These are phyloP conservation scores for Rhombomys opimus DNA, from an alignment of 2,113 vertebrate genomes.

Conservation along the genomic window DNA sequence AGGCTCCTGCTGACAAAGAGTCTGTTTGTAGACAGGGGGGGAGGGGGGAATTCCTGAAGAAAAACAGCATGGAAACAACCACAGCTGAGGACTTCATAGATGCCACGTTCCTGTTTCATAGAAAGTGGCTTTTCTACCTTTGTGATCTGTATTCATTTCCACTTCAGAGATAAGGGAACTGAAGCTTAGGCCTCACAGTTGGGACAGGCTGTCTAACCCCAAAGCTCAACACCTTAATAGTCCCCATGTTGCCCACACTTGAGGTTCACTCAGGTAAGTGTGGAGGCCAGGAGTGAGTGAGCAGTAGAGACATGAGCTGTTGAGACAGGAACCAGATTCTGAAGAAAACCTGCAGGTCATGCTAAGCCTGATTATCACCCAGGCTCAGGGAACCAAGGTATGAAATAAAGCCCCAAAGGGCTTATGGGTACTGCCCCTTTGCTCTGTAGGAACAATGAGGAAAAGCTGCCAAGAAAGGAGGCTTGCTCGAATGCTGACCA, in stretches of 20 bases:
- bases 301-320: not conserved
- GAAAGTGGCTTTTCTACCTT: not conserved
- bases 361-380: not conserved
- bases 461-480: not conserved
- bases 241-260: not conserved
- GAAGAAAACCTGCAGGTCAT: not conserved
- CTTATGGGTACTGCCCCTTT: not conserved
- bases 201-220: not conserved
- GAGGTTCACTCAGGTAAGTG: not conserved
- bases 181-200: not conserved
- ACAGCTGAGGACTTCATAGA: not conserved
- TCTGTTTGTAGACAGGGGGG: not conserved
- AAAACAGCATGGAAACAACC: not conserved
- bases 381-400: not conserved
- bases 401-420: not conserved
- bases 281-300: not conserved
- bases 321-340: not conserved
- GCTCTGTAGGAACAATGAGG: not conserved
- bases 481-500: not conserved
- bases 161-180: constrained; percentile 11
- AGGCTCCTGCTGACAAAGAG: not conserved
- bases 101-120: not conserved
- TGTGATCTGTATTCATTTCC: not conserved
- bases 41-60: not conserved
- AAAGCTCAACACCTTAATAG: not conserved